Evolutionary conservation across 1,140 invertebrate species (phyloP), one percentile per base, ranked within the genome.

Genomic region (Drosophila rhopaloa): DNA sequence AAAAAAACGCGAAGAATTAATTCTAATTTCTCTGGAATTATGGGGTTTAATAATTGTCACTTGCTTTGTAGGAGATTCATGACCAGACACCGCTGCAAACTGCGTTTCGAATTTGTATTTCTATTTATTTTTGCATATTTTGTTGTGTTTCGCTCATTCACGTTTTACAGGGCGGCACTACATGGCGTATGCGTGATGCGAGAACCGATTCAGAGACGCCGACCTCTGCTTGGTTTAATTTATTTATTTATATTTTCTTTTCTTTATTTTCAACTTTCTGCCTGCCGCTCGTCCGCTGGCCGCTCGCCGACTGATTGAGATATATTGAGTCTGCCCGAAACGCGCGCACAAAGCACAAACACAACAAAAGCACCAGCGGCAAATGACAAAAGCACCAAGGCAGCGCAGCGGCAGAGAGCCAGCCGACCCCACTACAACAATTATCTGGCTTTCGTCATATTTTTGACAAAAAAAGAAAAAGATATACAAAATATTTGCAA

Each of bases 61-160:
- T 89, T 89, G 84, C 84, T 89, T 89, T 89, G 84, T 61, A 89
- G 68, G 47, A 89, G 80, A 89, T 89, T 89, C 84, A 89, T 86
- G 60, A 65, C 79, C 66, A 44, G 32, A 48, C 14, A 38, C 40
- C 46, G 53, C 75, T 70, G 41, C 55, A 51, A 51, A 13, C 77
- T 71, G 68, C 57, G 43, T 60, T 76, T 56, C 32, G 41, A 58
- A 43, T 37, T 14, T 46, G 24, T 44, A 44, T 59, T 50, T 48
- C 53, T 60, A 44, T 74, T 78, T 75, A 56, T 38, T 41, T 63
- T 68, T 70, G 66, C 73, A 73, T 79, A 79, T 80, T 83, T 62
- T 56, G 50, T 72, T 56, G 41, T 68, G 53, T 50, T 71, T 71
- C 14, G 51, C 65, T 58, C 72, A 65, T 74, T 74, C 71, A 55